Conservation (phyloP, 1,140 invertebrate genomes). For the Lasaia peninsularis region DNA sequence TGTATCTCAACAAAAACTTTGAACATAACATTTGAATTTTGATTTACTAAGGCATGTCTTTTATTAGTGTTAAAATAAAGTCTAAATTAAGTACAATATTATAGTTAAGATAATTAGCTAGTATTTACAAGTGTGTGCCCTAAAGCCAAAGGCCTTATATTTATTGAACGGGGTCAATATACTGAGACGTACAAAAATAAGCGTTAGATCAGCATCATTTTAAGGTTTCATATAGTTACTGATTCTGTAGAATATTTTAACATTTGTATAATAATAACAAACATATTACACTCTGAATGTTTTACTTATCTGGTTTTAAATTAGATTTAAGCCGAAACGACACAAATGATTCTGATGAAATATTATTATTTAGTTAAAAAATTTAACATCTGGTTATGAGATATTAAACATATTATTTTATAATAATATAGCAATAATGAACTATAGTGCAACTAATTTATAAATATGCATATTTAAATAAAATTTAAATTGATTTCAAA, state of each 20-base stretch:
- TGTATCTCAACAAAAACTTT: background rate
- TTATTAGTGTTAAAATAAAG: background rate
- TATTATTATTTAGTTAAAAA: no score
- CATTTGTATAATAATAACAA: no score
- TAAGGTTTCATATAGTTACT: background rate
- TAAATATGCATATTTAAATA: no score
- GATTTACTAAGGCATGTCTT: slow-evolving; percentile 2
- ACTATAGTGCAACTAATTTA: no score
- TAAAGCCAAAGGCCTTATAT: slow-evolving; percentile 11
- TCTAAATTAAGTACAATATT: slow-evolving; percentile 12
- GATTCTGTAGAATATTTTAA: background rate
- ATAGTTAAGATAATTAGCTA: background rate
- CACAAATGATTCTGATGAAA: no score
- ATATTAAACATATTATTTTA: no score
- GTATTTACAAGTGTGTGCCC: slow-evolving; percentile 3
- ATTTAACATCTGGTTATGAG: no score
- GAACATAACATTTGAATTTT: background rate
- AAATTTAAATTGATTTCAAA: no score
- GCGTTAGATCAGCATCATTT: slow-evolving; percentile 17
- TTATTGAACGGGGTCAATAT: slow-evolving; percentile 8
- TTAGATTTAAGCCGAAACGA: no score
- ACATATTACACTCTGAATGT: no score
- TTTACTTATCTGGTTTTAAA: no score
- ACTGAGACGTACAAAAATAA: slow-evolving; percentile 5
- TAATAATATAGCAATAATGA: no score